Evolutionary conservation across 2,113 vertebrate genomes (phyloP), one percentile per base, ranked within the genome.

Genomic region (Pituophis catenifer): DNA sequence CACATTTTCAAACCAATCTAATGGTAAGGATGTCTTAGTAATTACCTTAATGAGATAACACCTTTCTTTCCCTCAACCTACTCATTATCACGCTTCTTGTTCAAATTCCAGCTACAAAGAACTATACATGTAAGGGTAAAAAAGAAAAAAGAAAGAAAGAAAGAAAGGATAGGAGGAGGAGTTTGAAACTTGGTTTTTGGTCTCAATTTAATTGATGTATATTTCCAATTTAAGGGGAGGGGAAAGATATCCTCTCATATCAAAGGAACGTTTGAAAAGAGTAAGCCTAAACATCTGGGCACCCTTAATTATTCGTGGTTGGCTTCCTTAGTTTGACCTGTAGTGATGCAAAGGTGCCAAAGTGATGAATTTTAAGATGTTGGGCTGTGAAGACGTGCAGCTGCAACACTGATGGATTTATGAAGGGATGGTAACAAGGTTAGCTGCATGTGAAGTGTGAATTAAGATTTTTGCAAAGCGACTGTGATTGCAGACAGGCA

Each of bases 1-100:
- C 98, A 98, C 98, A 98, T 99, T 99, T 99, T 98, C 98, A 98
- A 98, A 98, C 98, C 97, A 98, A 98, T 98, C 98, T 98, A 99
- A 99, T 98, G 98, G 98, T 98, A 97, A 98, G 97, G 97, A 98
- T 98, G 98, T 99, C 98, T 99, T 98, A 98, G 98, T 99, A 99
- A 99, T 99, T 99, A 99, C 98, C 98, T 98, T 99, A 99, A 99
- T 99, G 98, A 99, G 99, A 98, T 99, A 99, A 98, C 98, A 99
- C 99, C 98, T 98, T 98, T 98, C 97, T 97, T 99, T 99, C 98
- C 98, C 97, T 98, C 98, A 98, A 98, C 98, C 97, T 98, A 98
- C 98, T 99, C 98, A 99, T 99, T 99, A 99, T 99, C 98, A 98
- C 97, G 97, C 98, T 98, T 98, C 98, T 98, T 98, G 97, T 98